phyloP scores from a whole-genome alignment of 2,888 invertebrate species.

The Hedya salicella region DNA sequence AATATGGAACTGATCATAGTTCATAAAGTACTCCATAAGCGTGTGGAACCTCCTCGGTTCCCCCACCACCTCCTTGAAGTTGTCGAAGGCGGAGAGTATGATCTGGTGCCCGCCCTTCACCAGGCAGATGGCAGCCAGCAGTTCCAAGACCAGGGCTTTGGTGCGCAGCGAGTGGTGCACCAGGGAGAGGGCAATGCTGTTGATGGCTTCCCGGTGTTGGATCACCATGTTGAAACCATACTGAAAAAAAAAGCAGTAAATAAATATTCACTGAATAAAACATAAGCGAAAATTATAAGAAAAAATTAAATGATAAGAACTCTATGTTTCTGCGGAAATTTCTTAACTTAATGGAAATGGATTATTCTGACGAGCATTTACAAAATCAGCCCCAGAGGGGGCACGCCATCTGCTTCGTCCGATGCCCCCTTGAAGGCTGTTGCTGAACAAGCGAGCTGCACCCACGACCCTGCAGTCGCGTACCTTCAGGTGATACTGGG shows the following conservation, averaged over 20 bases:
- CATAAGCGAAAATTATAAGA: too few species aligned
- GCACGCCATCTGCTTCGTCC: too few species aligned
- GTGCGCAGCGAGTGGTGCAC: slow-evolving; percentile 98
- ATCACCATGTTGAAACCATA: slow-evolving; percentile 99
- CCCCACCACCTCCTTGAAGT: slow-evolving; percentile 96
- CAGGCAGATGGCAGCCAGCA: slow-evolving; percentile 98
- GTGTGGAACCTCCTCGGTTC: slow-evolving; percentile 97
- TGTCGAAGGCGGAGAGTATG: slow-evolving; percentile 98
- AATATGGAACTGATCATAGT: slow-evolving; percentile 98
- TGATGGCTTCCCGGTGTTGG: slow-evolving; percentile 98
- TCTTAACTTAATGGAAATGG: too few species aligned
- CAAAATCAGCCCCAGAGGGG: too few species aligned
- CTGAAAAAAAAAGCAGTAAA: slow-evolving; percentile 77
- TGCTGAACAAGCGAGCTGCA: too few species aligned
- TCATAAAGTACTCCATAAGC: slow-evolving; percentile 98
- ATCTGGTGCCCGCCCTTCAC: slow-evolving; percentile 99
- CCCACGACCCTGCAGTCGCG: too few species aligned
- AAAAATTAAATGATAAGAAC: too few species aligned
- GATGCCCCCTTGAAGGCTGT: too few species aligned
- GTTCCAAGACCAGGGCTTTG: slow-evolving; percentile 97
- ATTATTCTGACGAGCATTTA: too few species aligned
- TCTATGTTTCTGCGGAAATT: too few species aligned
- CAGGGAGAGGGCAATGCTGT: slow-evolving; percentile 98
- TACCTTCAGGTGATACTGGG: too few species aligned
- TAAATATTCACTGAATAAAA: too few species aligned